Conservation (phyloP, 37 sponge, comb jelly and placozoan species). For the Ephydatia muelleri region DNA sequence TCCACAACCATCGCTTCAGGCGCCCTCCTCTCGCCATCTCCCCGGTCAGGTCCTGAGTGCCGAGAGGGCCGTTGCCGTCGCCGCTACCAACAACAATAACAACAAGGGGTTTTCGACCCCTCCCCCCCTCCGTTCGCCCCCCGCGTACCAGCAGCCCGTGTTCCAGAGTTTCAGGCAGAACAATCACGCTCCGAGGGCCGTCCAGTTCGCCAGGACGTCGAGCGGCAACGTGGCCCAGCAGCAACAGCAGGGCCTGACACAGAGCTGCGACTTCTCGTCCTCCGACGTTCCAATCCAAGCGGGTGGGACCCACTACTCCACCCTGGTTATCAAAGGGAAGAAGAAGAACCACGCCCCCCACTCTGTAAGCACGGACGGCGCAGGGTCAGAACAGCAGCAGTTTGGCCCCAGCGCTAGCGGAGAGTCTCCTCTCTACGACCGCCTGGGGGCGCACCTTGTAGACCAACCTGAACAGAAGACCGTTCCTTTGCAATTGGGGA, state of each 20-base stretch:
- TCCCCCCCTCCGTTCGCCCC: not conserved
- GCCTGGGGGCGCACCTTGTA: not conserved
- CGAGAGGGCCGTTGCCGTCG: not conserved
- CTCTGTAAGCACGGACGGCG: not conserved
- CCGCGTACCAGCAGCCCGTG: not conserved
- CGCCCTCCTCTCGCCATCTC: not conserved
- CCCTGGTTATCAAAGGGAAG: constrained; percentile 1
- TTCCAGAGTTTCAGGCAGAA: not conserved
- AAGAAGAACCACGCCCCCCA: not conserved
- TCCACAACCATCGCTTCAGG: not conserved
- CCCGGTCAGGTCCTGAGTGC: not conserved
- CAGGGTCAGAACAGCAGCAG: not conserved
- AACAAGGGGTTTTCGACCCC: not conserved
- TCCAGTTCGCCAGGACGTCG: not conserved
- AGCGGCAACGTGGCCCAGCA: not conserved
- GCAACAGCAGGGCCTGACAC: not conserved
- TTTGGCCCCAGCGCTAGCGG: not conserved
- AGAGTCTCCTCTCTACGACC: not conserved
- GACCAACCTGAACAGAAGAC: constrained; percentile 27
- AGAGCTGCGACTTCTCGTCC: not conserved
- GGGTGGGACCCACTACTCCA: constrained; percentile 10
- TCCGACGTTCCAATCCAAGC: not conserved
- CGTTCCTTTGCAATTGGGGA: not conserved
- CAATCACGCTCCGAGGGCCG: not conserved
- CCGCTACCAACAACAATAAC: not conserved